Percentiles rank a stretch among this genome's conserved stretches.
phyloP scores from a whole-genome alignment of 1,140 invertebrate genomes.

The Ruditapes philippinarum region DNA sequence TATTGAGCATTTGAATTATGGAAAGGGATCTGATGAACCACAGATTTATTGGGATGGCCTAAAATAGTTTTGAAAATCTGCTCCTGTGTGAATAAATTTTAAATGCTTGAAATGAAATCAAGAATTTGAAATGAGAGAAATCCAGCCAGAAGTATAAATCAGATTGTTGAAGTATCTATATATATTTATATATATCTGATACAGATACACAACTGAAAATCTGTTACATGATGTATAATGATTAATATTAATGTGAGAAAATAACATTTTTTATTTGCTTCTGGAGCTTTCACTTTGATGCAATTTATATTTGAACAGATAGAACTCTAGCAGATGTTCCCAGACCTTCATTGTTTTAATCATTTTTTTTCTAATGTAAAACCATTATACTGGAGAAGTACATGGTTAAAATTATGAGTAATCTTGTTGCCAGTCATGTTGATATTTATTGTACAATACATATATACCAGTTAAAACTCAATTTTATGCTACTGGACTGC shows the following conservation, averaged over 20 bases:
- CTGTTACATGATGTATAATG: not conserved
- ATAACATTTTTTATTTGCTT: not conserved
- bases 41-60: too few relatives aligned
- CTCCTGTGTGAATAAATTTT: not conserved
- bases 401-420: too few relatives aligned
- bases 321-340: not conserved
- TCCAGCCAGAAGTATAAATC: not conserved
- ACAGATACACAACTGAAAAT: not conserved
- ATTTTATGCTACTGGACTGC: too few relatives aligned
- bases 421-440: too few relatives aligned
- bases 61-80: not conserved
- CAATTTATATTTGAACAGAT: not conserved
- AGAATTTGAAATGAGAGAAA: not conserved
- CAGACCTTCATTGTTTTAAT: too few relatives aligned
- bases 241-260: not conserved
- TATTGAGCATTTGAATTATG: too few relatives aligned
- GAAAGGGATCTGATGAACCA: too few relatives aligned
- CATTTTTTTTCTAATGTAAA: too few relatives aligned
- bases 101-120: slow-evolving; percentile 8
- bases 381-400: too few relatives aligned
- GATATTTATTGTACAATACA: too few relatives aligned
- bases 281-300: not conserved
- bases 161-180: not conserved
- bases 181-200: not conserved
- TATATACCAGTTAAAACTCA: too few relatives aligned